A percentile compares a stretch with the other conserved stretches of the same genome.
Conservation (phyloP, 2,113 vertebrate species). For the Herpailurus yagouaroundi region DNA sequence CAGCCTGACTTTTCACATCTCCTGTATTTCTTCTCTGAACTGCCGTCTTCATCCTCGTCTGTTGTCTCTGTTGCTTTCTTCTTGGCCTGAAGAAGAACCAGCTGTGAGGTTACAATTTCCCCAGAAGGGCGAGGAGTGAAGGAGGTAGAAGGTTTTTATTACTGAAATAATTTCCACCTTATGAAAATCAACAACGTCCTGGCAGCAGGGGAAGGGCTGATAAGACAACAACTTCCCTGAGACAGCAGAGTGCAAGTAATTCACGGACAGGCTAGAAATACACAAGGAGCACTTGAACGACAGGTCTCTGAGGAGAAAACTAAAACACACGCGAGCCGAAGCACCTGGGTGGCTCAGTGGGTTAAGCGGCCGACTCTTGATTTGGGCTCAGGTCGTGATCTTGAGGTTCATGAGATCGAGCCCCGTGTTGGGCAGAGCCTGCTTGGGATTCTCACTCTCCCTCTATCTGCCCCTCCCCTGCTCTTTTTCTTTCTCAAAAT, state of each 20-base stretch:
- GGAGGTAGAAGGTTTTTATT: neutral
- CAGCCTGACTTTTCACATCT: conserved; percentile 99
- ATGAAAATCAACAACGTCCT: neutral
- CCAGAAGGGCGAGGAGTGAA: neutral
- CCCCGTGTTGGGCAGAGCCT: too few species aligned
- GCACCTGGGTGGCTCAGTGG: too few species aligned
- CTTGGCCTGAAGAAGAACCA: conserved; percentile 88
- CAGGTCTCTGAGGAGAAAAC: neutral
- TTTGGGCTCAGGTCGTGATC: too few species aligned
- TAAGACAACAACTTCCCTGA: neutral
- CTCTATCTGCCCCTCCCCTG: too few species aligned
- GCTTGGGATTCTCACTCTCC: too few species aligned
- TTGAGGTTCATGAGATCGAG: too few species aligned
- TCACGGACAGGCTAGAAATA: neutral
- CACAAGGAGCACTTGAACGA: neutral
- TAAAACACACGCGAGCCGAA: neutral
- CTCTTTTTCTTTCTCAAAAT: too few species aligned
- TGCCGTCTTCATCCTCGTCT: conserved; percentile 94
- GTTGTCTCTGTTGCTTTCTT: conserved; percentile 89
- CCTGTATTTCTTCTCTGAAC: conserved; percentile 96
- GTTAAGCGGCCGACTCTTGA: too few species aligned
- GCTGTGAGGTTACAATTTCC: conserved; percentile 46
- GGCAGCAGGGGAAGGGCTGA: neutral
- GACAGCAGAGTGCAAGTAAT: neutral
- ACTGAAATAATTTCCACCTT: neutral